Evolutionary conservation across 2,113 vertebrate species (phyloP).

Genomic region (Dendropsophus ebraccatus): DNA sequence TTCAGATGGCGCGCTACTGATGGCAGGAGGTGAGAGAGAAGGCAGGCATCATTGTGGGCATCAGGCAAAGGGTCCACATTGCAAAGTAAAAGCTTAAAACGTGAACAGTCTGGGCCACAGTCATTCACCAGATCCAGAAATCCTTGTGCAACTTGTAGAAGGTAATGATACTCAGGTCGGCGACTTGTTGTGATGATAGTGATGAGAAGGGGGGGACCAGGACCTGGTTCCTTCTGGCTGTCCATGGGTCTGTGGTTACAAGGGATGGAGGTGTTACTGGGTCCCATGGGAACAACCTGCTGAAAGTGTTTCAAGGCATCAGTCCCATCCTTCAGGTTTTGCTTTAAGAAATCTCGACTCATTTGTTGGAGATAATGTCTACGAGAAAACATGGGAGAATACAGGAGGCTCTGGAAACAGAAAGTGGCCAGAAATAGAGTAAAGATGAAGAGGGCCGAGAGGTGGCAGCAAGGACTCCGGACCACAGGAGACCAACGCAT

Average conservation of each 20-base stretch:
- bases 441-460: not conserved
- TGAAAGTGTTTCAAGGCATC: conserved; percentile 78
- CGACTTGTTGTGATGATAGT: conserved; percentile 85
- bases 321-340: conserved; percentile 78
- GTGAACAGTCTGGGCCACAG: conserved; percentile 74
- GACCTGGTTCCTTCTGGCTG: not conserved
- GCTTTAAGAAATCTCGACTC: conserved; percentile 79
- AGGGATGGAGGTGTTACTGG: not conserved
- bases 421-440: not conserved
- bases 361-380: conserved; percentile 79
- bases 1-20: conserved; percentile 70
- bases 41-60: conserved; percentile 78
- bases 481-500: conserved; percentile 9
- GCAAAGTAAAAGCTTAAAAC: conserved; percentile 81
- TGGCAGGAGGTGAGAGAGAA: conserved; percentile 79
- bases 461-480: not conserved
- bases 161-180: conserved; percentile 84
- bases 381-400: conserved; percentile 87
- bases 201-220: conserved; percentile 78
- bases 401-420: conserved; percentile 76
- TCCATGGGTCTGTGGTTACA: not conserved
- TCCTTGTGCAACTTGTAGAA: conserved; percentile 85
- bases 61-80: conserved; percentile 79
- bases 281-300: not conserved
- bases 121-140: conserved; percentile 75